Conservation (phyloP, 2,797 vertebrate genomes). For the Chrysocyon brachyurus region DNA sequence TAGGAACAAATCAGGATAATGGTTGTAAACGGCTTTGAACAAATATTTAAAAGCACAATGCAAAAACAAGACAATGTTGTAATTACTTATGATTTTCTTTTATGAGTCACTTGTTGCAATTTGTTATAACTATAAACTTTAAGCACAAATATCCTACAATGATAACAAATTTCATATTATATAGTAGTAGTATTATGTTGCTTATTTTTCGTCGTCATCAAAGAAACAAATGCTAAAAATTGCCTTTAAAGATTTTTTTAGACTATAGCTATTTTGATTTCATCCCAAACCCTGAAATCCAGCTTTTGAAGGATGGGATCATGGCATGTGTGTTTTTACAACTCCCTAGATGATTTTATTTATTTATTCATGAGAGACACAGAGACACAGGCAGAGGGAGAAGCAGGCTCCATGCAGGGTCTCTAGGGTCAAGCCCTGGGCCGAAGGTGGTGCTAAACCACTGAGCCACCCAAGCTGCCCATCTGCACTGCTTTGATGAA, state of each 20-base stretch:
- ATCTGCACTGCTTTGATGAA: neutral
- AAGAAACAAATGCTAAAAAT: slow-evolving; percentile 5
- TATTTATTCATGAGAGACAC: no score
- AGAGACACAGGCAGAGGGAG: no score
- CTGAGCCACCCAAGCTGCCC: neutral
- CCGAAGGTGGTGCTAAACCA: no score
- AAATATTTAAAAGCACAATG: neutral
- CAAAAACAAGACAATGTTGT: neutral
- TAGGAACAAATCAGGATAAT: neutral
- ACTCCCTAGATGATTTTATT: neutral
- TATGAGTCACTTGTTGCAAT: neutral
- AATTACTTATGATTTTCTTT: neutral
- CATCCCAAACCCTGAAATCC: neutral
- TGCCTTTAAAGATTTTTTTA: neutral
- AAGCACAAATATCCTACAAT: neutral
- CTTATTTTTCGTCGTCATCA: neutral
- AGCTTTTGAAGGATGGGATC: neutral
- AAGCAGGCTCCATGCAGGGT: no score
- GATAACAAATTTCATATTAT: neutral
- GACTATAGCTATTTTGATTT: neutral
- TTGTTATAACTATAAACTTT: neutral
- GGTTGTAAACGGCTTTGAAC: neutral
- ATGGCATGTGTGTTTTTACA: neutral
- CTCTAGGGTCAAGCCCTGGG: no score
- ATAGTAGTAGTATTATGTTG: neutral